A percentile compares a stretch with the other conserved stretches of the same genome.
Evolutionary conservation across 1,140 invertebrate genomes (phyloP).

Genomic region (Drosophila repletoides): DNA sequence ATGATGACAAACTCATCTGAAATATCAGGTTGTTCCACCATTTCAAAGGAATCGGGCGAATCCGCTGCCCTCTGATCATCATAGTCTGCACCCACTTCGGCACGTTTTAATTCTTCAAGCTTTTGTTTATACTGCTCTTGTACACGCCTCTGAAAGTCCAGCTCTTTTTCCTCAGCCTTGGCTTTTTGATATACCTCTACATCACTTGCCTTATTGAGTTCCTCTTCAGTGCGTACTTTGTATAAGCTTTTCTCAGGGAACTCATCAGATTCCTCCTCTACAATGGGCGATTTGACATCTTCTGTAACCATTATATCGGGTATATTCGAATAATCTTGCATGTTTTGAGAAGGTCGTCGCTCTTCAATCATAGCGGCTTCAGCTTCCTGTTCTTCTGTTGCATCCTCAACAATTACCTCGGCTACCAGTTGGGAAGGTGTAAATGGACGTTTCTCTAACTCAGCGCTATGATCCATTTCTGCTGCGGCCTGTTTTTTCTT

Average conservation of each 20-base stretch:
- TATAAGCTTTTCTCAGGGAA: constrained; percentile 73
- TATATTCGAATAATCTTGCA: constrained; percentile 83
- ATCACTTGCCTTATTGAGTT: constrained; percentile 71
- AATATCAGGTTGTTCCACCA: constrained; percentile 92
- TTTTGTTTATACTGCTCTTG: constrained; percentile 80
- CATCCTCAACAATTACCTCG: constrained; percentile 84
- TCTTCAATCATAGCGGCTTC: constrained; percentile 83
- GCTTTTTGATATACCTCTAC: constrained; percentile 51
- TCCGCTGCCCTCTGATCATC: constrained; percentile 86
- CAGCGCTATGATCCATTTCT: constrained; percentile 74
- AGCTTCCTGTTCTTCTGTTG: constrained; percentile 84
- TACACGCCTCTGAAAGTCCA: constrained; percentile 76
- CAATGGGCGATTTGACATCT: constrained; percentile 83
- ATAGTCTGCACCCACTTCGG: constrained; percentile 70
- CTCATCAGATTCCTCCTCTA: constrained; percentile 60
- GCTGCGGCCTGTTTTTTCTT: constrained; percentile 75
- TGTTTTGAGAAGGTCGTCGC: constrained; percentile 74
- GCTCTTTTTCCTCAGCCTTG: constrained; percentile 69
- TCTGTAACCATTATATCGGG: constrained; percentile 88
- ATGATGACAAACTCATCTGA: constrained; percentile 94
- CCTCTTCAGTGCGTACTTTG: constrained; percentile 77
- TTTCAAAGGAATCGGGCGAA: constrained; percentile 95
- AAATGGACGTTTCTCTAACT: constrained; percentile 75
- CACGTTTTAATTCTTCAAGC: constrained; percentile 81
- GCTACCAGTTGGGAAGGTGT: constrained; percentile 77